These are phyloP conservation scores for Oncorhynchus kisutch DNA, from an alignment of 2,113 vertebrate genomes.

Conservation along the genomic window DNA sequence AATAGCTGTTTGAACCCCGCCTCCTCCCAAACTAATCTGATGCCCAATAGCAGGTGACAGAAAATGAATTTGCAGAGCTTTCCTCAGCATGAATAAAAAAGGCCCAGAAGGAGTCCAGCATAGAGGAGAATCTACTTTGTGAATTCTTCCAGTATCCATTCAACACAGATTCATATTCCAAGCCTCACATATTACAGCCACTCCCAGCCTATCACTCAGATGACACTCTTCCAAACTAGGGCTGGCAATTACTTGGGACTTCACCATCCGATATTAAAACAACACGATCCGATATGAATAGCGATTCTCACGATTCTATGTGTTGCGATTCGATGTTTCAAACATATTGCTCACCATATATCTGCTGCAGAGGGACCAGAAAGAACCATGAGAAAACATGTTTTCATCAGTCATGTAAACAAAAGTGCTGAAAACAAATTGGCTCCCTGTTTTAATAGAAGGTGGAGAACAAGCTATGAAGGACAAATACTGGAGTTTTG, in stretches of 20 bases:
- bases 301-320: background rate
- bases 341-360: too few relatives aligned
- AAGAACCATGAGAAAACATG: too few relatives aligned
- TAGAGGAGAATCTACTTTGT: conserved; percentile 28
- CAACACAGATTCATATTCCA: conserved; percentile 51
- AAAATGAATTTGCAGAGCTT: conserved; percentile 77
- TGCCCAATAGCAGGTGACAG: conserved; percentile 77
- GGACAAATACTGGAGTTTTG: too few relatives aligned
- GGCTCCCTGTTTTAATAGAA: too few relatives aligned
- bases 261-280: too few relatives aligned
- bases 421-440: too few relatives aligned
- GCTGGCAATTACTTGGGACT: conserved; percentile 9
- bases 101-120: conserved; percentile 60
- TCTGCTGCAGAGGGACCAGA: too few relatives aligned
- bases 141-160: conserved; percentile 70
- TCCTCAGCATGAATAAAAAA: conserved; percentile 79
- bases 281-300: background rate
- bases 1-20: conserved; percentile 55
- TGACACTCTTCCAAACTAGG: conserved; percentile 36
- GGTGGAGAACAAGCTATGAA: too few relatives aligned
- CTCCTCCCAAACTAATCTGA: conserved; percentile 64
- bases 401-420: too few relatives aligned
- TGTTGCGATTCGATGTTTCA: too few relatives aligned
- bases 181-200: conserved; percentile 61
- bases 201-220: conserved; percentile 64